Evolutionary conservation across 2,888 invertebrate species (phyloP).

Genomic region (Pollenia griseotomentosa): DNA sequence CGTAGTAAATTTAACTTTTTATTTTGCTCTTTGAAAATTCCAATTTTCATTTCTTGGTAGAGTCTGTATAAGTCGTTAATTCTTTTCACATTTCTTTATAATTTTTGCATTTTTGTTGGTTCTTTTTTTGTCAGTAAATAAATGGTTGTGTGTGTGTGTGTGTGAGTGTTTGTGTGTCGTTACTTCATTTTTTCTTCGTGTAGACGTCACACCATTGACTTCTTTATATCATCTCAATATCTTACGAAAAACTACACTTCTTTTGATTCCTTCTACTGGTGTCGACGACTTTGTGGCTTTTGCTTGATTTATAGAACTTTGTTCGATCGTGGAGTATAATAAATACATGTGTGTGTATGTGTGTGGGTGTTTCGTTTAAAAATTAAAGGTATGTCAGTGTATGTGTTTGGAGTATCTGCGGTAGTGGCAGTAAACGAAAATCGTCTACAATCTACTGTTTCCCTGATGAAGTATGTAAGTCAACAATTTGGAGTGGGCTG

Average conservation of each 20-base stretch:
- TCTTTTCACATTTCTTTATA: neutral
- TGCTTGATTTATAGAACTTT: slow-evolving; percentile 66
- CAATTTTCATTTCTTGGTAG: too few relatives aligned
- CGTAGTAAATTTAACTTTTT: too few relatives aligned
- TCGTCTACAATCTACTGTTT: slow-evolving; percentile 30
- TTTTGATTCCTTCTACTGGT: slow-evolving; percentile 26
- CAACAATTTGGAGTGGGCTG: slow-evolving; percentile 37
- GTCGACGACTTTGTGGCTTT: slow-evolving; percentile 72
- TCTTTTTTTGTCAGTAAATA: slow-evolving; percentile 26
- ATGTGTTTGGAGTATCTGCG: neutral
- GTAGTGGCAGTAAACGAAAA: slow-evolving; percentile 30
- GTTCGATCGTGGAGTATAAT: slow-evolving; percentile 45
- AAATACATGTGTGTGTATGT: neutral
- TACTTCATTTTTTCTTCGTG: slow-evolving; percentile 49
- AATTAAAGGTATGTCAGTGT: neutral
- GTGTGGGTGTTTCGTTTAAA: neutral
- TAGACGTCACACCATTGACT: slow-evolving; percentile 65
- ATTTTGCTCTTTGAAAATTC: too few relatives aligned
- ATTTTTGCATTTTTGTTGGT: slow-evolving; percentile 4
- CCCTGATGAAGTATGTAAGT: slow-evolving; percentile 23
- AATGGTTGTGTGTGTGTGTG: neutral
- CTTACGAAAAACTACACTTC: slow-evolving; percentile 38
- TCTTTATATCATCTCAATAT: slow-evolving; percentile 60
- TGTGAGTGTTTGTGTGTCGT: neutral
- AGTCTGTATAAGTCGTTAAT: too few relatives aligned